phyloP scores from a whole-genome alignment of 2,113 vertebrate species.

The Alethe castanea region DNA sequence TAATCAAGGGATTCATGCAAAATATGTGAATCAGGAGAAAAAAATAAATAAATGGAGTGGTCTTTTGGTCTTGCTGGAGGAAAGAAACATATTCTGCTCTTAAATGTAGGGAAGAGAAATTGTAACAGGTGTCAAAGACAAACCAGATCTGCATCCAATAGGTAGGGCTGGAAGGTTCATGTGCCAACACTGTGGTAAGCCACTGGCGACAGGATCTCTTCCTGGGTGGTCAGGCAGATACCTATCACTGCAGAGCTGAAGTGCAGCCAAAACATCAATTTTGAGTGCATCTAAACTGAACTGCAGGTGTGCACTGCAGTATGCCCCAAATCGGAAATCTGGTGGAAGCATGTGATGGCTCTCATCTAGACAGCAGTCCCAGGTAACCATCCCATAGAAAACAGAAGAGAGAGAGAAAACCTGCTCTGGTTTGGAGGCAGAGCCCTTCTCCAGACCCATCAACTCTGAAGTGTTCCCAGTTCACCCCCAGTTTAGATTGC shows the following conservation, averaged over 20 bases:
- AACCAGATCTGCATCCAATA: neutral
- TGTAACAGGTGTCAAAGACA: neutral
- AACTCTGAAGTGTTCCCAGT: neutral
- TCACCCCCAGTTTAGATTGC: neutral
- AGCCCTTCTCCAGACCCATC: neutral
- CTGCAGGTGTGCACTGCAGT: neutral
- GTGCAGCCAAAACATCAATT: neutral
- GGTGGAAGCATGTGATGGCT: neutral
- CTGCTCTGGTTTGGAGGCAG: neutral
- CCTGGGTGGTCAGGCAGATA: constrained; percentile 31
- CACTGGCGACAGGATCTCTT: constrained; percentile 2
- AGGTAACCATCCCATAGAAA: neutral
- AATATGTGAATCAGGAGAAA: neutral
- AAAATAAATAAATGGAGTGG: neutral
- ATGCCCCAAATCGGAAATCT: neutral
- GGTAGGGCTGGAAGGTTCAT: neutral
- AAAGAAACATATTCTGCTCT: neutral
- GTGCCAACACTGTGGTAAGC: neutral
- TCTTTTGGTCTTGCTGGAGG: neutral
- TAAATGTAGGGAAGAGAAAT: neutral
- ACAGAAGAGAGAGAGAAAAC: neutral
- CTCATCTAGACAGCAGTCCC: neutral
- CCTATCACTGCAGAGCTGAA: neutral
- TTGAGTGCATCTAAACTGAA: neutral
- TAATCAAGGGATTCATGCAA: neutral